Percentiles rank a stretch among this genome's conserved stretches.
These are phyloP conservation scores for Lucilia sericata DNA, from an alignment of 1,140 invertebrate species.

Conservation along the genomic window DNA sequence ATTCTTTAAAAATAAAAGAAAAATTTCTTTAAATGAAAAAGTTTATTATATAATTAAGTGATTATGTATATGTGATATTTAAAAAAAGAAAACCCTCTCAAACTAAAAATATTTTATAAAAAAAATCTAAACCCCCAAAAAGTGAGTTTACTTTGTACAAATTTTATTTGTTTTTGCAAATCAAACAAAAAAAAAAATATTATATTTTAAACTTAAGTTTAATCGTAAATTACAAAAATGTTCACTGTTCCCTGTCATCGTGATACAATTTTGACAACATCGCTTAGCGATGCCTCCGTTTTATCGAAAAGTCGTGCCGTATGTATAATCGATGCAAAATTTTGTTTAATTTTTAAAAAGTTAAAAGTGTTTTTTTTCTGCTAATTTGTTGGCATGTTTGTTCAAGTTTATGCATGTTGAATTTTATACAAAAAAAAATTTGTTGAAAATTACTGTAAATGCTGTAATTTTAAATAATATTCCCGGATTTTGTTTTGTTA, in stretches of 20 bases:
- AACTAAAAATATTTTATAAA: not conserved
- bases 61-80: constrained; percentile 24
- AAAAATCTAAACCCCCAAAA: not conserved
- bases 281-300: constrained; percentile 66
- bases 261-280: constrained; percentile 64
- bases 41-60: not conserved
- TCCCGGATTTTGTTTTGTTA: too few species aligned
- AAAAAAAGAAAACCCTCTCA: not conserved
- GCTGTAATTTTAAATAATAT: too few species aligned
- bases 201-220: not conserved
- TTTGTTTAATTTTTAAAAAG: not conserved
- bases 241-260: constrained; percentile 67
- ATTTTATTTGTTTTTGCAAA: not conserved
- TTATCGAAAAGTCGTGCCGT: constrained; percentile 62
- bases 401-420: not conserved
- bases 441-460: too few species aligned
- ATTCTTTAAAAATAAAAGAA: not conserved
- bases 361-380: not conserved
- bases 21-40: not conserved
- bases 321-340: constrained; percentile 53
- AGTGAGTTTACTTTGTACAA: not conserved
- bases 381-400: constrained; percentile 1
- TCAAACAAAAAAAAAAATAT: not conserved
- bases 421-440: too few species aligned
- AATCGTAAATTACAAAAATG: constrained; percentile 50